phyloP scores from a whole-genome alignment of 2,797 vertebrate species.

The Acestrorhynchus altus region DNA sequence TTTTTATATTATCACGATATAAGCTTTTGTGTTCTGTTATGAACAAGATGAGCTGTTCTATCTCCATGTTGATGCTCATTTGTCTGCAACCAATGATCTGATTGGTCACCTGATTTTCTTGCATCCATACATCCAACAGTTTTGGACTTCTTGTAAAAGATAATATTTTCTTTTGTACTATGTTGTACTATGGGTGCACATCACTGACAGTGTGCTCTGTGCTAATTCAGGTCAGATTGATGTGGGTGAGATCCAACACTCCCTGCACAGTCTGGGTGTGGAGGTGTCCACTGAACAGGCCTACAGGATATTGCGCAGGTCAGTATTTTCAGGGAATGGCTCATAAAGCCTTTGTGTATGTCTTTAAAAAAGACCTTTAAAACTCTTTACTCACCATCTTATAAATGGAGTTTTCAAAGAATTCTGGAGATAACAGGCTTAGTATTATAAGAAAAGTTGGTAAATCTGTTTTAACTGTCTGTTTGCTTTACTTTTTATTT shows the following conservation, averaged over 20 bases:
- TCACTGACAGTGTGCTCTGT: background rate
- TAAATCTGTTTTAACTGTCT: background rate
- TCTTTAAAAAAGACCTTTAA: background rate
- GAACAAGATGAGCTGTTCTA: too few relatives aligned
- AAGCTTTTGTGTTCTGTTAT: too few relatives aligned
- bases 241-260: slow-evolving; percentile 84
- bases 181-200: background rate
- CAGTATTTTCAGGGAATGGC: slow-evolving; percentile 32
- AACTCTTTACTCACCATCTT: background rate
- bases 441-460: background rate
- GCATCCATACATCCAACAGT: too few relatives aligned
- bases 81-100: too few relatives aligned
- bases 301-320: slow-evolving; percentile 86
- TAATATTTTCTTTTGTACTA: background rate
- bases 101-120: too few relatives aligned
- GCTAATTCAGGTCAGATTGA: slow-evolving; percentile 81
- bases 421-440: too few relatives aligned
- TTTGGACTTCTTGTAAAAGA: background rate
- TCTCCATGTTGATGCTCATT: too few relatives aligned
- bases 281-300: slow-evolving; percentile 82
- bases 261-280: slow-evolving; percentile 80
- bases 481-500: background rate
- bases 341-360: slow-evolving; percentile 1
- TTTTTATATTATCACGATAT: too few relatives aligned
- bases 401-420: background rate